Conservation (phyloP, 2,888 invertebrate species). For the Epinotia brunnichana region DNA sequence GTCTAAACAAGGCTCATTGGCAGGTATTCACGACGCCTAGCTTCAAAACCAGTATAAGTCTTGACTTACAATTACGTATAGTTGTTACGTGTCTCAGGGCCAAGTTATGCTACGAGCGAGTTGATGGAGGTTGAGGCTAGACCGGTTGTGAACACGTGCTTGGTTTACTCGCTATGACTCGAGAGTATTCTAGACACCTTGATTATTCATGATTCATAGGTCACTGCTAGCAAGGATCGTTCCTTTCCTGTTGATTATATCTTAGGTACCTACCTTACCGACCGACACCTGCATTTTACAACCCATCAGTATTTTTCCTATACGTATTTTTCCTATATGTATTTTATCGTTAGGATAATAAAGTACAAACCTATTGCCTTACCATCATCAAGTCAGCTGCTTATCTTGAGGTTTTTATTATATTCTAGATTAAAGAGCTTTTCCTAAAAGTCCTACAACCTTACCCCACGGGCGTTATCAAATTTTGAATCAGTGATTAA, state of each 20-base stretch:
- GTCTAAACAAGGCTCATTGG: too few relatives aligned
- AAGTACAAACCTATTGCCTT: neutral
- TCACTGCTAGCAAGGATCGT: constrained; percentile 29
- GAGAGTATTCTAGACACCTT: constrained; percentile 19
- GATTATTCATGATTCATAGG: constrained; percentile 31
- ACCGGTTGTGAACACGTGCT: neutral
- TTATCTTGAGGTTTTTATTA: neutral
- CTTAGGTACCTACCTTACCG: neutral
- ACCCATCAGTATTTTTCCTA: constrained; percentile 12
- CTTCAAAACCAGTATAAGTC: neutral
- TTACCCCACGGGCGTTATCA: neutral
- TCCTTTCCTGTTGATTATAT: constrained; percentile 25
- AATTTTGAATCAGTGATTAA: neutral
- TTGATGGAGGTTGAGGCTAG: neutral
- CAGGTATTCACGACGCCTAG: neutral
- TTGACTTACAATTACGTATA: neutral
- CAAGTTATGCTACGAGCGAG: neutral
- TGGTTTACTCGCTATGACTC: neutral
- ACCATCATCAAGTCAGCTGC: neutral
- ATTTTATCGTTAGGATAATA: neutral
- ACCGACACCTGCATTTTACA: constrained; percentile 10
- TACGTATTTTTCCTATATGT: constrained; percentile 20
- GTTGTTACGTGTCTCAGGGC: neutral
- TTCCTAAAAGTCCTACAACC: neutral
- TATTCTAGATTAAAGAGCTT: neutral